Base-by-base conservation (phyloP, 2,797 vertebrate genomes). In the Adrianichthys oophorus region DNA sequence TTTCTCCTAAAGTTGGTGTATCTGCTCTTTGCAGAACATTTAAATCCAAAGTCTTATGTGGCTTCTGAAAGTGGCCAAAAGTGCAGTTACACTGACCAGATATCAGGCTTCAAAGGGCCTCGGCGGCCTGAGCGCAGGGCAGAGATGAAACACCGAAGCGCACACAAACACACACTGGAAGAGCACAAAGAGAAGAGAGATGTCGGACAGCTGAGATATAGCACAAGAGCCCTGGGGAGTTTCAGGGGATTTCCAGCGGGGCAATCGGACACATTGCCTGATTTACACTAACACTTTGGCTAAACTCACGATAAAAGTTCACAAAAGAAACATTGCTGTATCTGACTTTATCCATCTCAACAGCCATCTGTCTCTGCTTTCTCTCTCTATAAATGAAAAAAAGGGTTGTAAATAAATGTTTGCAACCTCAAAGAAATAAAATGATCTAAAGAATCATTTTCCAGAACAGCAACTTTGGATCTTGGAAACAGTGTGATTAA, bases 271-370 rank as follows among this genome's bases (percentile, higher is more conserved):
- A 88, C 84, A 61, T 81, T 70, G 68, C 74, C 86, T 88, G 88
- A 90, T 88, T 88, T 90, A 90, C 86, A 81, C 84, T 76, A 86
- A 89, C 85, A 85, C 86, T 86, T 85, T 87, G 86, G 85, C 84
- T 87, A 90, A 90, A 90, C 85, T 85, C 85, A 76, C 73, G 80
- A 87, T 85, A 84, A 85, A 87, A 86, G 83, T 85, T 88, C 84
- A 86, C 78, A 62, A 74, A 81, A 79, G 77, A 85, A 87, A 82
- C 79, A 74, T 74, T 52, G 70, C 62, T 21, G 48, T 76, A 74
- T 86, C 68, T 70, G 64, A 78, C 72, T 70, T 68, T 74, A 82
- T 85, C 76, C 47, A 57, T 84, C 82, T 80, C 40, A 44, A 21
- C 70, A 58, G 63, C 68, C 29, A 79, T 85, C 55, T 41, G 59